Percentiles rank a stretch among this genome's conserved stretches.
These are phyloP conservation scores for Carterocephalus palaemon DNA, from an alignment of 2,888 invertebrate genomes.

Conservation along the genomic window DNA sequence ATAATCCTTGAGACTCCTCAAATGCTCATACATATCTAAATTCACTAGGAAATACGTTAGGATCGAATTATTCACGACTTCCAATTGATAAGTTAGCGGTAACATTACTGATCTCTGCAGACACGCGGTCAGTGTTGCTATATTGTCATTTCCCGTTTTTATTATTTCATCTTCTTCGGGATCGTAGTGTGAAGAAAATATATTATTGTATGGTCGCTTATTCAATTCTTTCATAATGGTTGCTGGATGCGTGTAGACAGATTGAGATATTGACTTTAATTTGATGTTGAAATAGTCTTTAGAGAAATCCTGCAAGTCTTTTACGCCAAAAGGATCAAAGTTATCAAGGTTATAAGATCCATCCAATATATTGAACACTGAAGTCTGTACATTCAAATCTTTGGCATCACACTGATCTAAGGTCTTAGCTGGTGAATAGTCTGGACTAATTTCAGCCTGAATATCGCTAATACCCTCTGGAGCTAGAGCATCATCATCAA, in stretches of 20 bases:
- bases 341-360: slow-evolving; percentile 67
- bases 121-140: slow-evolving; percentile 77
- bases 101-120: slow-evolving; percentile 83
- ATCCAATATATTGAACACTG: slow-evolving; percentile 69
- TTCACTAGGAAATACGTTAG: slow-evolving; percentile 83
- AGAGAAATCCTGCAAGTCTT: slow-evolving; percentile 45
- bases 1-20: slow-evolving; percentile 86
- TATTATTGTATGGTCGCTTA: slow-evolving; percentile 64
- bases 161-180: slow-evolving; percentile 47
- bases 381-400: slow-evolving; percentile 40
- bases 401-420: slow-evolving; percentile 31
- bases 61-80: slow-evolving; percentile 85
- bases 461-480: slow-evolving; percentile 42
- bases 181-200: slow-evolving; percentile 52
- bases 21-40: slow-evolving; percentile 83
- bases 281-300: slow-evolving; percentile 51
- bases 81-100: slow-evolving; percentile 83
- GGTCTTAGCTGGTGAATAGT: slow-evolving; percentile 50
- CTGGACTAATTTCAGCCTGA: slow-evolving; percentile 41
- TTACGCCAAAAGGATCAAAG: slow-evolving; percentile 70
- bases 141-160: slow-evolving; percentile 59
- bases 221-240: slow-evolving; percentile 63
- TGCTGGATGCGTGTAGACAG: slow-evolving; percentile 63
- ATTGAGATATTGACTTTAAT: slow-evolving; percentile 47
- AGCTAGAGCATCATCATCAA: slow-evolving; percentile 56